Conservation (phyloP, 1,140 invertebrate genomes). For the Melanaphis sacchari region DNA sequence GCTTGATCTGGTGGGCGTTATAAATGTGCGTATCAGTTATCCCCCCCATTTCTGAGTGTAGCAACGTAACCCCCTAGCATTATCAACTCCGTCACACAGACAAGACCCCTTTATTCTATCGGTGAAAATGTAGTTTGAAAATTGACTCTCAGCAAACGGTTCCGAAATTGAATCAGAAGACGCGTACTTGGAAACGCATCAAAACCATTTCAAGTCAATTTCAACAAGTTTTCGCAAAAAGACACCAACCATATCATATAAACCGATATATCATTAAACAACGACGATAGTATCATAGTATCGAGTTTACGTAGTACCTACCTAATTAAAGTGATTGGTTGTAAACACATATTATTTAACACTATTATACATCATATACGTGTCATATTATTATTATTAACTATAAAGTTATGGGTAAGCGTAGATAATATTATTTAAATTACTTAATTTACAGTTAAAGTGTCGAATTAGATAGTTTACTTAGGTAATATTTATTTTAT, state of each 20-base stretch:
- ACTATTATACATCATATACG: background rate
- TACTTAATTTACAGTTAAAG: too few species aligned
- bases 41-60: background rate
- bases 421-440: background rate
- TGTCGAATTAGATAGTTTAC: background rate
- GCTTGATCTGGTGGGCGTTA: slow-evolving; percentile 8
- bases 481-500: background rate
- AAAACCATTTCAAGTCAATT: background rate
- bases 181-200: background rate
- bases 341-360: background rate
- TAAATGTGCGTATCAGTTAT: slow-evolving; percentile 30
- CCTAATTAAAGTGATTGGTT: background rate
- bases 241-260: background rate
- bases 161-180: background rate
- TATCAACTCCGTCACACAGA: background rate
- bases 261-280: background rate
- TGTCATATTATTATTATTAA: background rate
- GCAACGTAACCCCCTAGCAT: background rate
- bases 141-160: background rate
- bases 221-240: background rate
- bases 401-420: background rate
- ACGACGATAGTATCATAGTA: background rate
- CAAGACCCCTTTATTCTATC: background rate
- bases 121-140: slow-evolving; percentile 27
- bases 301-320: background rate